Evolutionary conservation across 2,888 invertebrate genomes (phyloP), one percentile per base, ranked within the genome.

Genomic region (Leptodirus hochenwartii): DNA sequence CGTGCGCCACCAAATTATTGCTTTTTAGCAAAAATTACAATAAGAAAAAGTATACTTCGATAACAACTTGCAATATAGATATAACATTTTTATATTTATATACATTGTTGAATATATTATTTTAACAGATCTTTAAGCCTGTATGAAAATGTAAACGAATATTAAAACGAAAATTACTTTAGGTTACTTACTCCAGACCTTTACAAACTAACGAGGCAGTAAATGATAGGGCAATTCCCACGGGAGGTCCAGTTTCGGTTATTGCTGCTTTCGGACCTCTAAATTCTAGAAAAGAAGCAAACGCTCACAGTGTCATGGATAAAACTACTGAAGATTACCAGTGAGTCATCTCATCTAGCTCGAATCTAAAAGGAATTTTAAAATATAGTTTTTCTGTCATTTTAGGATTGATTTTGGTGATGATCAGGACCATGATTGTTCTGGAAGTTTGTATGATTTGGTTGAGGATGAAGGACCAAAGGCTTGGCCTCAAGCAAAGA

Each of bases 201-300:
- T 58, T 88, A 29, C 68, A 72, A 32, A 81, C 82, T 0, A 71
- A 67, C 39, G 82, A 84, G 41, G 62, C 76, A 1, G 57, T 62
- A 17, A 72, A 72, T 37, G 84, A 84, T 53, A 61, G 64, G 39
- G 68, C 74, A 38, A 68, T 82, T 29, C 64, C 74, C 1, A 60
- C 63, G 2, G 65, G 72, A 14, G 59, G 70, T 1, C 70, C 77
- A 16, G 39, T 41, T 9, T 79, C 75, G 15, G 75, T 88, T 3
- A 80, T 90, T 30, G 87, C 85, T 0, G 88, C 88, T 4, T 80
- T 88, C 41, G 88, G 90, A 1, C 76, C 78, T 0, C 59, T 90
- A 16, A 85, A 84, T 59, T 62, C 67, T 0, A 57, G 71, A 30
- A 70, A 70, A 41, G 85, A 88, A 50, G 84, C 87, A 4, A 84